Evolutionary conservation across 23 tunicate genomes (phyloP).

Genomic region (Ascidia mentula): DNA sequence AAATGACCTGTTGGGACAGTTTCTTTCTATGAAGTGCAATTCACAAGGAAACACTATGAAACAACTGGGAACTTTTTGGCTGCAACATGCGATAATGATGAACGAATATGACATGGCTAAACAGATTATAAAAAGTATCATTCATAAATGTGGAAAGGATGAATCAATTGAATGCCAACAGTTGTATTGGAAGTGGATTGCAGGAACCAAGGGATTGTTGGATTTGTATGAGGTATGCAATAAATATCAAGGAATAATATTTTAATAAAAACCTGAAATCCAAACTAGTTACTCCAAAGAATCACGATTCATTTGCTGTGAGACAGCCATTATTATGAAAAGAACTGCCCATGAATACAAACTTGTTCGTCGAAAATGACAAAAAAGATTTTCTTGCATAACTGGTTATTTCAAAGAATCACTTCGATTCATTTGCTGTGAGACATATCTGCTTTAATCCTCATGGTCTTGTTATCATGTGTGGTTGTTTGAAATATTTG

Average conservation of each 20-base stretch:
- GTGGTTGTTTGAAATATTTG: too few relatives aligned
- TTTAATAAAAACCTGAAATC: too few relatives aligned
- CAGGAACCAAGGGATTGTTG: conserved; percentile 10
- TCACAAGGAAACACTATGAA: background rate
- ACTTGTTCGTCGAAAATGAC: conserved; percentile 63
- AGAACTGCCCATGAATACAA: conserved; percentile 71
- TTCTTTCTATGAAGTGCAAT: background rate
- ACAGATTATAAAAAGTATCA: background rate
- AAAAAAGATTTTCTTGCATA: conserved; percentile 76
- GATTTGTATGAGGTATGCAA: conserved; percentile 21
- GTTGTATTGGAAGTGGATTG: conserved; percentile 39
- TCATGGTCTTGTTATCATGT: too few relatives aligned
- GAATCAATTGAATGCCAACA: conserved; percentile 4
- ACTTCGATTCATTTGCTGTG: too few relatives aligned
- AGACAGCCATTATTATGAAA: conserved; percentile 74
- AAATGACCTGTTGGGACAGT: background rate
- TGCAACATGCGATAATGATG: conserved; percentile 23
- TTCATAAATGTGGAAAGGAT: conserved; percentile 3
- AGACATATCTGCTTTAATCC: too few relatives aligned
- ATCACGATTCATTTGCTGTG: too few relatives aligned
- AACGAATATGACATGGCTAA: conserved; percentile 33
- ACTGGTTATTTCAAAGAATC: too few relatives aligned
- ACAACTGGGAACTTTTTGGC: conserved; percentile 53
- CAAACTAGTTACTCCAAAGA: too few relatives aligned
- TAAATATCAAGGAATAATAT: too few relatives aligned